Percentiles rank a stretch among this genome's conserved stretches.
Evolutionary conservation across 2,797 vertebrate species (phyloP).

Genomic region (Huso huso): DNA sequence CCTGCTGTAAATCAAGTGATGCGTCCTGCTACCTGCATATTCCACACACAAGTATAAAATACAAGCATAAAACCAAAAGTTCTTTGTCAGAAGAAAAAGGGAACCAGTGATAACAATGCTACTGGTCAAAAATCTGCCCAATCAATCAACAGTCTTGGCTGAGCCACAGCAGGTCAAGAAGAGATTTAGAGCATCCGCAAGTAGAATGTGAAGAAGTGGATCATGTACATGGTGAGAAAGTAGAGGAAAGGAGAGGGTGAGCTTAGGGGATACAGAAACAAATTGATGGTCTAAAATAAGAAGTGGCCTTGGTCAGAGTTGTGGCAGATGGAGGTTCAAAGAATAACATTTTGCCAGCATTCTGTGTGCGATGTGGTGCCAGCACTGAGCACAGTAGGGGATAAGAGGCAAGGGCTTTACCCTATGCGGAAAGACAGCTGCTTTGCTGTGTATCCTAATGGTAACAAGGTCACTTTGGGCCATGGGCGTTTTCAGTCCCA

Average conservation of each 20-base stretch:
- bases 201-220: conserved; percentile 23
- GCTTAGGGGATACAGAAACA: conserved; percentile 41
- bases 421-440: conserved; percentile 67
- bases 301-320: conserved; percentile 64
- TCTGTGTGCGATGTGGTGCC: conserved; percentile 64
- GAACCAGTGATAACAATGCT: no score
- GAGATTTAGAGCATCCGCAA: no score
- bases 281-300: conserved; percentile 69
- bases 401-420: conserved; percentile 47
- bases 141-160: no score
- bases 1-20: no score
- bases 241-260: conserved; percentile 57
- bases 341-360: conserved; percentile 66
- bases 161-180: no score
- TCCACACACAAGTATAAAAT: no score
- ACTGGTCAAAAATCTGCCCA: no score
- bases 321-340: conserved; percentile 73
- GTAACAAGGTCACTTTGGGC: conserved; percentile 59
- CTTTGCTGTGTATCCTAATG: conserved; percentile 51
- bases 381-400: conserved; percentile 57
- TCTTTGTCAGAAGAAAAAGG: no score
- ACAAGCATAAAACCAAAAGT: no score
- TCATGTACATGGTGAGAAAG: conserved; percentile 52
- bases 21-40: no score
- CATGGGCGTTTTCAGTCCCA: conserved; percentile 8